Percentiles rank a stretch among this genome's conserved stretches.
phyloP scores from a whole-genome alignment of 1,140 invertebrate species.

The Panagrolaimus sp. region DNA sequence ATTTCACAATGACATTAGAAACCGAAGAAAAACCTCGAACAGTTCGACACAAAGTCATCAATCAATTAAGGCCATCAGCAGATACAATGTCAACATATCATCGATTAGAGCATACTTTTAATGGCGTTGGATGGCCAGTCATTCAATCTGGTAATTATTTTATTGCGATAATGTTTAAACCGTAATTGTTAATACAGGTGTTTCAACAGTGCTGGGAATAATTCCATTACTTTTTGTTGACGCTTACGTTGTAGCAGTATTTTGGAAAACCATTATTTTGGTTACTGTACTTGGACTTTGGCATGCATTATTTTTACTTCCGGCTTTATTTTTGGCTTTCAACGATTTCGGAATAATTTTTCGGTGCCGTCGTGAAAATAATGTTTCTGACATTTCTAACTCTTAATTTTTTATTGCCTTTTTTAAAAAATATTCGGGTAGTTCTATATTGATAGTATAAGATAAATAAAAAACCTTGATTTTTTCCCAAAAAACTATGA shows the following conservation, averaged over 20 bases:
- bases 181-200: not conserved
- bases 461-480: no score
- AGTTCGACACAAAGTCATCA: not conserved
- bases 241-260: conserved; percentile 53
- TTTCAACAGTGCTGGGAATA: conserved; percentile 47
- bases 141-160: conserved; percentile 33
- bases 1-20: conserved; percentile 34
- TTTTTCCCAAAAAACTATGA: no score
- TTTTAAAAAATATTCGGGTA: no score
- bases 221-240: conserved; percentile 52
- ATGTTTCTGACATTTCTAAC: no score
- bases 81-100: conserved; percentile 16
- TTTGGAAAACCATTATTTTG: conserved; percentile 54
- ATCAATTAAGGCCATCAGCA: not conserved
- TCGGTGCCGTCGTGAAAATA: not conserved
- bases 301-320: conserved; percentile 41
- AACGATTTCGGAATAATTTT: not conserved
- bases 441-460: no score
- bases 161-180: no score
- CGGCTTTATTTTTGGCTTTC: conserved; percentile 28
- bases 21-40: not conserved
- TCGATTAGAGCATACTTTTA: conserved; percentile 35
- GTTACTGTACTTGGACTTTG: conserved; percentile 44
- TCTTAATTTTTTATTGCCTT: no score
- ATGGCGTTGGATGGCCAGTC: conserved; percentile 50